Evolutionary conservation across 2,113 vertebrate species (phyloP), one percentile per base, ranked within the genome.

Genomic region (Istiophorus platypterus): DNA sequence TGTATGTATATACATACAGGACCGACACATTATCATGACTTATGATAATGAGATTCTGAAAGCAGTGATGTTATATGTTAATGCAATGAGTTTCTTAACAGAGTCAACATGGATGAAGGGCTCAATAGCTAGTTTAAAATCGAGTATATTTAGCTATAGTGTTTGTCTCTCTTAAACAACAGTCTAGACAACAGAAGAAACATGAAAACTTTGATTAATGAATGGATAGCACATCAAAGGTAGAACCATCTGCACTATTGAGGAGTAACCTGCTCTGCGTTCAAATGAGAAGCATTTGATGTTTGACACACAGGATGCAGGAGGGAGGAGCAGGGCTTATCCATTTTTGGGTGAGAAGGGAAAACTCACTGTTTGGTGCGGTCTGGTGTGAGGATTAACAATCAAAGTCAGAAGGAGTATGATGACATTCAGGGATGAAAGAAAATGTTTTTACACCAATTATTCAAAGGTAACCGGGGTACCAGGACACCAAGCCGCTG

Each of bases 271-370:
- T 26, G 18, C 72, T 66, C 52, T 7, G 80, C 49, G 51, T 85
- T 80, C 41, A n/a, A 51, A 73, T 78, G 68, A 86, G 71, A 68
- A 47, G 63, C 75, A 86, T 90, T 89, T 88, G 82, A 88, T 85
- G 85, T 87, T 76, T 78, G 73, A 82, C 86, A 67, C 76, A 17
- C 41, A 54, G 65, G 80, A 51, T 5, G 45, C 56, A 51, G 47
- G 61, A 9, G 68, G 65, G 66, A 68, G 67, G 68, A 66, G 76
- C 58, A 18, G 56, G 61, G 6, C 76, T 86, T 61, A 49, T 87
- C 81, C 63, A 34, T 63, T 79, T 82, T 83, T 64, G 34, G 24
- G 65, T 63, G 58, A 3, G 26, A 62, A 56, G 69, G 37, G 34
- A 13, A 62, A 59, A 59, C 17, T 2, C 54, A 17, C 68, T 85